phyloP scores from a whole-genome alignment of 37 sponge, comb jelly and placozoan species.

The Aphrocallistes beatrix region DNA sequence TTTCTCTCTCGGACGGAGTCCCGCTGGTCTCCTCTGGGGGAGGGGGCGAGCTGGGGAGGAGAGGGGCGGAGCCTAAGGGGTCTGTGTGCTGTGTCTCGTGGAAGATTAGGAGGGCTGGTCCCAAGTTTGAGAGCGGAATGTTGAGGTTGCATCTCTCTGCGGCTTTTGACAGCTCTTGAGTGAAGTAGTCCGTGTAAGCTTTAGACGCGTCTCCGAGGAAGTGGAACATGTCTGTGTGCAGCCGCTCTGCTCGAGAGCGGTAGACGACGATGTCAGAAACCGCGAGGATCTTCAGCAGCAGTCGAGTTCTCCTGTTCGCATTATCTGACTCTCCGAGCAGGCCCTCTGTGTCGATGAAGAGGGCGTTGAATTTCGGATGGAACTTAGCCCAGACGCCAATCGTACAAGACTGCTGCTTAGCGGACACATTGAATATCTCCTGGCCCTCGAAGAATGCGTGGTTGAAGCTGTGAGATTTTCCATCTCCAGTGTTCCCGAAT shows the following conservation, averaged over 20 bases:
- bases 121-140: conserved; percentile 46
- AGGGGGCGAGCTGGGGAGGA: conserved; percentile 20
- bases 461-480: conserved; percentile 83
- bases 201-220: conserved; percentile 81
- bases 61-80: no score
- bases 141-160: conserved; percentile 38
- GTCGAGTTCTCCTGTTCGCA: conserved; percentile 53
- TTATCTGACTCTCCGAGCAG: conserved; percentile 58
- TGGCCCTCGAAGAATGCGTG: conserved; percentile 72
- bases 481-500: conserved; percentile 96
- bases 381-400: conserved; percentile 87
- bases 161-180: conserved; percentile 47
- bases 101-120: conserved; percentile 73
- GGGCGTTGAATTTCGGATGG: conserved; percentile 28
- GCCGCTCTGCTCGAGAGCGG: conserved; percentile 74
- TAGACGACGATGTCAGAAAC: conserved; percentile 88
- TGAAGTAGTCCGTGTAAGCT: conserved; percentile 67
- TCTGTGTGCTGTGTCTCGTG: conserved; percentile 86
- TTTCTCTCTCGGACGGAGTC: background rate
- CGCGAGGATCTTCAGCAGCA: conserved; percentile 78
- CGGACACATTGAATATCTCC: conserved; percentile 64
- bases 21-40: conserved; percentile 5
- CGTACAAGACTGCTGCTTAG: conserved; percentile 57
- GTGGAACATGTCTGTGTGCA: conserved; percentile 84
- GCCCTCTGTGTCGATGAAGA: conserved; percentile 85